phyloP scores from a whole-genome alignment of 2,113 vertebrate species.

The Lonchura striata region DNA sequence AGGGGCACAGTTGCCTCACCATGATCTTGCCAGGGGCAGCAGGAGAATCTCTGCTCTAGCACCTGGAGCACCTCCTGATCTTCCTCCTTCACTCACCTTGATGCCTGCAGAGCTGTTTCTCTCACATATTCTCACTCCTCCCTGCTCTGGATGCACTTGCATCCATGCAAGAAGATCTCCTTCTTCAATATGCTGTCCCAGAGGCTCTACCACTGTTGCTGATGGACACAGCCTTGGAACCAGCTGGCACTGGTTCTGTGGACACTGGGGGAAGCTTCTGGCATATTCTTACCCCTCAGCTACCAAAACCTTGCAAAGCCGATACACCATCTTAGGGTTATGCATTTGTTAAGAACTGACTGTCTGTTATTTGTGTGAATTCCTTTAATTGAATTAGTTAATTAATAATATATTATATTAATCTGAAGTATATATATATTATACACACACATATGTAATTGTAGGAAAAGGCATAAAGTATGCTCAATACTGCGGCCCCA shows the following conservation, averaged over 20 bases:
- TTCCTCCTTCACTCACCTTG: not conserved
- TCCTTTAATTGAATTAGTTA: not conserved
- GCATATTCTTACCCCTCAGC: not conserved
- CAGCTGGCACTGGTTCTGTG: not conserved
- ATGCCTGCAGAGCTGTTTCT: not conserved
- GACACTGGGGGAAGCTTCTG: not conserved
- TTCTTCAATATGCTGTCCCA: accelerated
- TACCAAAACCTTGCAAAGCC: not conserved
- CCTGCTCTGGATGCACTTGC: not conserved
- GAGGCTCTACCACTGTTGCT: not conserved
- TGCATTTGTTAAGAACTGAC: not conserved
- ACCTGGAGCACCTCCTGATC: not conserved
- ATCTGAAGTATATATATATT: not conserved
- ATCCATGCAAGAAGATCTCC: not conserved
- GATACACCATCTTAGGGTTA: not conserved
- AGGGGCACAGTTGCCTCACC: not conserved
- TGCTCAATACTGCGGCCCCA: not conserved
- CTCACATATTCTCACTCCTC: not conserved
- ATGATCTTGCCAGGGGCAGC: accelerated
- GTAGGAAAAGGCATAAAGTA: not conserved
- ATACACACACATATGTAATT: accelerated
- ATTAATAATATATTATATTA: not conserved
- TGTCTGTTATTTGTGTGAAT: not conserved
- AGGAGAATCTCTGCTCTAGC: not conserved
- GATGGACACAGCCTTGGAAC: not conserved